Percentiles rank a stretch among this genome's conserved stretches.
Conservation (phyloP, 2,113 vertebrate species). For the Campylorhamphus procurvoides region DNA sequence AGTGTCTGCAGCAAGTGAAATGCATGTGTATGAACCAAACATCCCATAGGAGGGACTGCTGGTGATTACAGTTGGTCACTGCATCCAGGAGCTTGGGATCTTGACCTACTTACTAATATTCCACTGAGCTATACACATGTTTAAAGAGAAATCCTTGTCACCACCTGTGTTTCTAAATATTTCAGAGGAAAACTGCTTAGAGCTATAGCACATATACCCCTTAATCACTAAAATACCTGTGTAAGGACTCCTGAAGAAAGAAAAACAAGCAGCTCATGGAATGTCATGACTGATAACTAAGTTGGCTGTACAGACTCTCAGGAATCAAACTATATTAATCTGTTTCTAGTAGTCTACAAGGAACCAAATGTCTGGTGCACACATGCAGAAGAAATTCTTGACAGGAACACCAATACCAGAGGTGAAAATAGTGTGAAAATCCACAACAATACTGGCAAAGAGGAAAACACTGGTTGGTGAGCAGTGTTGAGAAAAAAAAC, state of each 20-base stretch:
- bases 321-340: not conserved
- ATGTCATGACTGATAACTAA: not conserved
- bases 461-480: not conserved
- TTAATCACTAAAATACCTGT: not conserved
- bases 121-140: not conserved
- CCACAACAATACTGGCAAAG: not conserved
- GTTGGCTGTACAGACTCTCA: not conserved
- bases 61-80: not conserved
- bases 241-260: not conserved
- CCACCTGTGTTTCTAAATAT: not conserved
- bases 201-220: not conserved
- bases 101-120: not conserved
- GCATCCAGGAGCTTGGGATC: not conserved
- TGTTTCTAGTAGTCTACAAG: not conserved
- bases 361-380: not conserved
- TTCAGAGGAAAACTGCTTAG: not conserved
- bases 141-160: not conserved
- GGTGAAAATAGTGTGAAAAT: not conserved
- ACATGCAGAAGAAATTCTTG: not conserved
- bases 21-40: not conserved
- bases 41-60: fast-evolving
- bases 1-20: not conserved
- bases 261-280: not conserved
- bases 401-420: not conserved
- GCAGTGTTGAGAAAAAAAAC: not conserved